Base-by-base conservation (phyloP, 1,140 invertebrate species). In the Lordiphosa clarofinis region DNA sequence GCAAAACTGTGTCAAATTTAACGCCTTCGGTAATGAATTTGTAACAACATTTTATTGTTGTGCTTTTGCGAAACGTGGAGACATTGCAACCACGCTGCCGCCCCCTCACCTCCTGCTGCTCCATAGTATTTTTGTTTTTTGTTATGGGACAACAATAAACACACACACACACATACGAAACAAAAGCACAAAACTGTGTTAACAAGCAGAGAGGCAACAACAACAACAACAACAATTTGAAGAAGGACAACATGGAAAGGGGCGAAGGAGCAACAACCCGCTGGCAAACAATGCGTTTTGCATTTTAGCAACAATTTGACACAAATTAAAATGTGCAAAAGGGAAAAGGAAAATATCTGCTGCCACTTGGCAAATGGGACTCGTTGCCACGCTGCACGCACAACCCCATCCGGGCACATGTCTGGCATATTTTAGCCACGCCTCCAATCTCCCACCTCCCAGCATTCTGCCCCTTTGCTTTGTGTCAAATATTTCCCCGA, bases 11-110 rank as follows among this genome's bases (percentile, higher is more conserved):
- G 78, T 84, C 78, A 84, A 78, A 84, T 86, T 84, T 78, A 86
- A 84, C 78, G 79, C 78, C 78, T 84, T 84, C 78, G 79, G 78
- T 84, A 84, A 84, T 84, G 78, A 84, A 84, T 84, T 84, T 84
- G 78, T 84, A 84, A 84, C 73, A 82, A 81, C 78, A 76, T 82
- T 82, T 84, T 84, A 84, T 84, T 84, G 78, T 82, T 84, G 75
- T 71, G 74, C 74, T 78, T 78, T 78, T 79, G 56, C 64, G 15
- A 52, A 28, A 54, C 44, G 39, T 39, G 60, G 38, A 58, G 40
- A 50, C 44, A 47, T 46, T 54, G 48, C 37, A 69, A 35, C 42
- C 19, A 4, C 11, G n/a, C n/a, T n/a, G 3, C 42, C 6, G 1
- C 2, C 35, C 24, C 15, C 15, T 48, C 36, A 37, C 15, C 13